Evolutionary conservation across 2,797 vertebrate genomes (phyloP), one percentile per base, ranked within the genome.

Genomic region (Anguilla pacifica): DNA sequence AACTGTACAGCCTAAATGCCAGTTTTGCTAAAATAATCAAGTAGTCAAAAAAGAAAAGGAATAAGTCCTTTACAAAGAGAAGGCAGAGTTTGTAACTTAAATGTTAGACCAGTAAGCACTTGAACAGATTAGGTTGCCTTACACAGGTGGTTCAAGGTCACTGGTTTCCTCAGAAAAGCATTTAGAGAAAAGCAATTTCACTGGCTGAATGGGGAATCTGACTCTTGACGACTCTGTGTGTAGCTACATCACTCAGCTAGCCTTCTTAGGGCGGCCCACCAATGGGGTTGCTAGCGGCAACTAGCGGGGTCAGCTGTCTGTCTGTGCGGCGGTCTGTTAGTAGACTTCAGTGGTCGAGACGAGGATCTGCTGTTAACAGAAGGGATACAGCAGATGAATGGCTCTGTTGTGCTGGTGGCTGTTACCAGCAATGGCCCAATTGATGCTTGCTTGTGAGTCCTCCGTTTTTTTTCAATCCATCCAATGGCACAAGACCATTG

Each of bases 181-280:
- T 86, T 31, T n/a, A 64, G 82, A 49, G 72, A 83, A 86, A 88
- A 87, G 81, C 91, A 93, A 51, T 83, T 17, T 19, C 25, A 49
- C 4, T 17, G 49, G 81, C 31, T 51, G 81, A 51, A n/a, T 51
- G 51, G 31, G 46, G 46, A 53, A 28, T 22, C 49, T 43, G 39
- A 83, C 25, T 51, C 81, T 17, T 39, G 25, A 46, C 43, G 6
- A n/a, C 81, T n/a, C 39, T 51, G 10, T 2, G 43, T 39, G 31
- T n/a, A 2, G 39, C 22, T 82, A 49, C 35, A 3, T 46, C 1
- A 15, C 70, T 1, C 28, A 9, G 70, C 10, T 6, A 74, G 70
- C 6, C 70, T 9, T 2, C 10, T 31, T 35, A 35, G 28, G 28
- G 10, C 10, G n/a, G 15, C 57, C 15, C 57, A 5, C 57, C 57